phyloP scores from a whole-genome alignment of 1,140 invertebrate species.

The Leptinotarsa texana region DNA sequence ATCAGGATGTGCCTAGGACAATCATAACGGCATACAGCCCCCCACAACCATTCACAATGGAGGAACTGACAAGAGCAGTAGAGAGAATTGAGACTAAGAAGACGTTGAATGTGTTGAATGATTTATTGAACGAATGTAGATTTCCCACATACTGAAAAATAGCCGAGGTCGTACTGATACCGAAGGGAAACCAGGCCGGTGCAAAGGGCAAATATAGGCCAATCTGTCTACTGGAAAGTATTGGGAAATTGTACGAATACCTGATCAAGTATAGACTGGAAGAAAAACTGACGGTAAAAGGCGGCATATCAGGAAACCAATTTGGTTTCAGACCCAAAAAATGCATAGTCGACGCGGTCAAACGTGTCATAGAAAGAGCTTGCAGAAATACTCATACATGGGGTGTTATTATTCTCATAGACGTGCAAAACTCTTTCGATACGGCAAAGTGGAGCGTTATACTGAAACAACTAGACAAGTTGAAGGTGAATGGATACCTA shows the following conservation, averaged over 20 bases:
- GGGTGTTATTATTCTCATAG: conserved; percentile 23
- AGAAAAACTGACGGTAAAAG: not conserved
- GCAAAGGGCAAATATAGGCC: not conserved
- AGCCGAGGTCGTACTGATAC: not conserved
- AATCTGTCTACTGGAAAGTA: too few relatives aligned
- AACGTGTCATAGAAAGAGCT: not conserved
- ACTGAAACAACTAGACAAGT: not conserved
- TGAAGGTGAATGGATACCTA: not conserved
- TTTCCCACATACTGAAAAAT: not conserved
- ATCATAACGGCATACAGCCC: not conserved
- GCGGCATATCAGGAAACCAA: not conserved
- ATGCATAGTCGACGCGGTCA: not conserved
- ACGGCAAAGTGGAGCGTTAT: conserved; percentile 29
- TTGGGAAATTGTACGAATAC: not conserved
- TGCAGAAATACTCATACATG: not conserved
- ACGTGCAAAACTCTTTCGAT: conserved; percentile 32
- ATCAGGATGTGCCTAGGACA: not conserved
- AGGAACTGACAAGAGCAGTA: not conserved
- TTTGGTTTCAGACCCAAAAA: not conserved
- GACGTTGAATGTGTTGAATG: conserved; percentile 1
- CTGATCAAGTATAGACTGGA: not conserved
- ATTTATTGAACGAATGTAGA: not conserved
- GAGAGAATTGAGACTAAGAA: conserved; percentile 27
- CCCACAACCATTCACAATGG: not conserved
- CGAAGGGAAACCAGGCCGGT: not conserved